Evolutionary conservation across 2,888 invertebrate species (phyloP).

Genomic region (Apodemia hepburni): DNA sequence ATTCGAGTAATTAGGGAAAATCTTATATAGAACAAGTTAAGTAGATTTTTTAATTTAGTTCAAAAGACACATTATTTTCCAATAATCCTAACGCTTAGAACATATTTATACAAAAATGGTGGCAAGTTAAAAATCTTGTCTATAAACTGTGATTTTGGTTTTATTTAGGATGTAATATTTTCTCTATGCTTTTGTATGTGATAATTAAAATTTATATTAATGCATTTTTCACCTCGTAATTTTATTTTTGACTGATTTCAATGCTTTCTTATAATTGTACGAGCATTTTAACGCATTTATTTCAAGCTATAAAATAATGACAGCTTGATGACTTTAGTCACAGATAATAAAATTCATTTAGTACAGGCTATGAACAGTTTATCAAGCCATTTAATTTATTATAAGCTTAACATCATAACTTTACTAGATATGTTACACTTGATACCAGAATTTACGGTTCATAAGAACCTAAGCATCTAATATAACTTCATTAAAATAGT

Average conservation of each 20-base stretch:
- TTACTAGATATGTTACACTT: constrained; percentile 24
- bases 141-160: constrained; percentile 77
- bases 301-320: constrained; percentile 22
- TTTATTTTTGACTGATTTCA: constrained; percentile 39
- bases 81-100: constrained; percentile 58
- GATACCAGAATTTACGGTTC: constrained; percentile 19
- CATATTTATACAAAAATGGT: constrained; percentile 67
- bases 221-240: constrained; percentile 38
- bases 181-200: constrained; percentile 71
- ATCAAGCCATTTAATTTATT: constrained; percentile 33
- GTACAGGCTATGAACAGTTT: constrained; percentile 29
- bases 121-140: constrained; percentile 73
- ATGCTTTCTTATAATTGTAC: constrained; percentile 35
- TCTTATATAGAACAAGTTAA: constrained; percentile 59
- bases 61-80: constrained; percentile 64
- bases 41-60: constrained; percentile 62
- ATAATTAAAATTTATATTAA: constrained; percentile 55
- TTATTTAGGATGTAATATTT: constrained; percentile 71
- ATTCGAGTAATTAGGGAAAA: constrained; percentile 51
- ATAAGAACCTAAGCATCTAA: no score
- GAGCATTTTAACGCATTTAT: constrained; percentile 30
- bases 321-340: constrained; percentile 30
- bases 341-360: constrained; percentile 28
- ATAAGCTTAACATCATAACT: constrained; percentile 33
- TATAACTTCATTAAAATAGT: no score